Evolutionary conservation across 2,797 vertebrate genomes (phyloP).

Genomic region (Apodemus agrarius): DNA sequence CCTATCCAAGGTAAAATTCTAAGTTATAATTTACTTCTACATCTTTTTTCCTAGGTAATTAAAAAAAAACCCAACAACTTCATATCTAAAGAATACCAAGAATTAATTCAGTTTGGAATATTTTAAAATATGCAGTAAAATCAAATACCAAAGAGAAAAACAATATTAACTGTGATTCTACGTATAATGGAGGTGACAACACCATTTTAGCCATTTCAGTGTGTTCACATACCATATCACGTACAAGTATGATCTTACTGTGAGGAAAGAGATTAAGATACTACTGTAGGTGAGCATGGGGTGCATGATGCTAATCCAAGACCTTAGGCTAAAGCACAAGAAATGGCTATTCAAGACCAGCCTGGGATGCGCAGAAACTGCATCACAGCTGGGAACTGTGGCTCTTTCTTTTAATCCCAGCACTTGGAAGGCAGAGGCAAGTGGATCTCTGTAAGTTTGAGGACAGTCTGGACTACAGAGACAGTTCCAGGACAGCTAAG

Average conservation of each 20-base stretch:
- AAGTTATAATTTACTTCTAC: conserved; percentile 61
- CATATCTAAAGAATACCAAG: conserved; percentile 46
- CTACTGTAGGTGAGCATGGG: neutral
- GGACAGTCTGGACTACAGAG: neutral
- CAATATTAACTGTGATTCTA: conserved; percentile 13
- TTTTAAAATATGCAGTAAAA: conserved; percentile 52
- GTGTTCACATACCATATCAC: neutral
- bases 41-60: conserved; percentile 42
- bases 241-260: neutral
- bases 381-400: neutral
- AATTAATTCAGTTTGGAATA: conserved; percentile 55
- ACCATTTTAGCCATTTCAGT: neutral
- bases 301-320: neutral
- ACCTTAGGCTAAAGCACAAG: neutral
- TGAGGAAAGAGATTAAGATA: neutral
- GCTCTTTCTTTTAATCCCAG: neutral
- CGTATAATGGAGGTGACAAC: neutral
- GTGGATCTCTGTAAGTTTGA: neutral
- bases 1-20: conserved; percentile 84
- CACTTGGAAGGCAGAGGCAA: neutral
- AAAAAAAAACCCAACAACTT: conserved; percentile 48
- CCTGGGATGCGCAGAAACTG: neutral
- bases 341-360: neutral
- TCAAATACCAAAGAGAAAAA: conserved; percentile 38
- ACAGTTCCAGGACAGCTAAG: neutral